These are phyloP conservation scores for Ceraclea dissimilis DNA, from an alignment of 2,888 invertebrate genomes.

Conservation along the genomic window DNA sequence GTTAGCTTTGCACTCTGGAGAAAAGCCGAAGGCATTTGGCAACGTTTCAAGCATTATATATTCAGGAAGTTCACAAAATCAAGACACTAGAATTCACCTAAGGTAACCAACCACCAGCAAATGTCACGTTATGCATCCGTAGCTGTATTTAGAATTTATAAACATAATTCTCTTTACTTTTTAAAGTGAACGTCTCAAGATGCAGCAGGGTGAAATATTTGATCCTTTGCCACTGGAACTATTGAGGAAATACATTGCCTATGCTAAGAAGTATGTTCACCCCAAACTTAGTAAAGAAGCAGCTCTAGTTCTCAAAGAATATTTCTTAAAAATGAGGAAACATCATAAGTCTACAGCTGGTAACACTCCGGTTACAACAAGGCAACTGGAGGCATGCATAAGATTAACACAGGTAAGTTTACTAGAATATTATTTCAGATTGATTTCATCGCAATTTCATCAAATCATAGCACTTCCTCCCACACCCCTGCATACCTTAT, in stretches of 20 bases:
- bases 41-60: conserved; percentile 31
- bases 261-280: conserved; percentile 80
- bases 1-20: conserved; percentile 62
- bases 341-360: conserved; percentile 58
- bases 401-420: conserved; percentile 63
- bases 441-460: background rate
- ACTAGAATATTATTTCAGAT: background rate
- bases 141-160: background rate
- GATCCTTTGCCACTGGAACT: conserved; percentile 68
- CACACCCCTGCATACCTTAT: no score
- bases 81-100: conserved; percentile 19
- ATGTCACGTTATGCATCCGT: no score
- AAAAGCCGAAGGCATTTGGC: conserved; percentile 26
- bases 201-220: conserved; percentile 52
- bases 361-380: conserved; percentile 69
- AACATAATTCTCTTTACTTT: background rate
- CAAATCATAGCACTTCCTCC: no score
- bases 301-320: conserved; percentile 60
- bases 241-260: conserved; percentile 85
- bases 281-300: conserved; percentile 71
- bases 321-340: conserved; percentile 71
- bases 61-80: background rate
- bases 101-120: no score
- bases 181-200: conserved; percentile 53
- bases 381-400: conserved; percentile 85